phyloP scores from a whole-genome alignment of 2,888 invertebrate genomes.

The Heliconius sara region DNA sequence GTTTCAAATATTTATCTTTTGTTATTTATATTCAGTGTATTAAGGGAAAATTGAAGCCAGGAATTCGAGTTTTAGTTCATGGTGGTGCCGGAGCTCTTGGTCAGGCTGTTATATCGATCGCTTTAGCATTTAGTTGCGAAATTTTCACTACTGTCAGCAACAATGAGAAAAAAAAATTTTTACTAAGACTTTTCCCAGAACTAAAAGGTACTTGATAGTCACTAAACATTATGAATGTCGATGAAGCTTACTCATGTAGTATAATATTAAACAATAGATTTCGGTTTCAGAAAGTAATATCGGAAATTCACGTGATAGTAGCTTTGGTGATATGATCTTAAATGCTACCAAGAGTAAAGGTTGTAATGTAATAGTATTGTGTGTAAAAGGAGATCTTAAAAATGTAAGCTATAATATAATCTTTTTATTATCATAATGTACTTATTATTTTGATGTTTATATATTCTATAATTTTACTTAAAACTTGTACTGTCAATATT shows the following conservation, averaged over 20 bases:
- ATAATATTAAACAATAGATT: neutral
- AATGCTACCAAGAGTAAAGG: slow-evolving; percentile 58
- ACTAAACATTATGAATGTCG: neutral
- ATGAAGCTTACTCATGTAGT: neutral
- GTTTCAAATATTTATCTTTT: neutral
- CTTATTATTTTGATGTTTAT: too few relatives aligned
- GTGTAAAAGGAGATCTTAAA: slow-evolving; percentile 57
- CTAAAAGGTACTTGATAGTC: slow-evolving; percentile 56
- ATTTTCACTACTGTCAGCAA: slow-evolving; percentile 69
- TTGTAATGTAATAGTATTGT: slow-evolving; percentile 60
- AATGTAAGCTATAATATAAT: slow-evolving; percentile 55
- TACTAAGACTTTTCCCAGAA: slow-evolving; percentile 63
- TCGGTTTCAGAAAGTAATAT: slow-evolving; percentile 60
- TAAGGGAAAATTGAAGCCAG: slow-evolving; percentile 46
- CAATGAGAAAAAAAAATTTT: slow-evolving; percentile 62
- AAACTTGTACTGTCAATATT: too few relatives aligned
- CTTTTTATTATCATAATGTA: too few relatives aligned
- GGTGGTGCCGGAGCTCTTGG: slow-evolving; percentile 68
- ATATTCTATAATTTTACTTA: too few relatives aligned
- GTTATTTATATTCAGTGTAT: slow-evolving; percentile 48
- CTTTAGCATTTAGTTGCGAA: slow-evolving; percentile 57
- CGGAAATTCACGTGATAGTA: slow-evolving; percentile 62
- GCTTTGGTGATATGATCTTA: slow-evolving; percentile 62
- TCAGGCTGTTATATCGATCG: slow-evolving; percentile 64
- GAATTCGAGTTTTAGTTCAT: slow-evolving; percentile 58